Evolutionary conservation across 2,797 vertebrate species (phyloP).

Genomic region (Propithecus deckenii): DNA sequence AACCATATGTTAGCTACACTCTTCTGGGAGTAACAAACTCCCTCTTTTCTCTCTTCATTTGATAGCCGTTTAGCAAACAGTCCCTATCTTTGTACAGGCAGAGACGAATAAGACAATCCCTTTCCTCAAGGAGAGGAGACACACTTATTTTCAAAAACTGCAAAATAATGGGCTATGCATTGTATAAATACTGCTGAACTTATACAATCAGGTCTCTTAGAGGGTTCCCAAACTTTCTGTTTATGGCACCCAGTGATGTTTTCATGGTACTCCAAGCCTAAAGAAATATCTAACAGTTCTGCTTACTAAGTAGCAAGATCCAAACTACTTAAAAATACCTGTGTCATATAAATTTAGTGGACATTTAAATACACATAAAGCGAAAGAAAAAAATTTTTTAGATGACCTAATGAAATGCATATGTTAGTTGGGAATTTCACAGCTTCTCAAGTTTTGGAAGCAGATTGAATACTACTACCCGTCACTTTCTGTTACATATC

Average conservation of each 20-base stretch:
- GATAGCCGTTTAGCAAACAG: not conserved
- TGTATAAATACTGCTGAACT: not conserved
- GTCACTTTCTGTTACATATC: not conserved
- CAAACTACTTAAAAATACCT: not conserved
- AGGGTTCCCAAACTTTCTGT: not conserved
- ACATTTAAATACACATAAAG: not conserved
- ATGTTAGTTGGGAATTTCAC: not conserved
- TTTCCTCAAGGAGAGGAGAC: not conserved
- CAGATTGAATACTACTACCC: not conserved
- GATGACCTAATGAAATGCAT: not conserved
- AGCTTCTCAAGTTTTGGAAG: not conserved
- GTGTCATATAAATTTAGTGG: not conserved
- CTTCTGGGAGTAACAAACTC: not conserved
- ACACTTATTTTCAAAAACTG: not conserved
- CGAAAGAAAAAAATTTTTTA: not conserved
- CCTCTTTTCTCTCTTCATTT: not conserved
- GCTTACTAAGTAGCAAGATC: not conserved
- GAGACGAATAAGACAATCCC: not conserved
- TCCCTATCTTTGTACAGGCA: not conserved
- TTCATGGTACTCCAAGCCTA: not conserved
- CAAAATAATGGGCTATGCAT: not conserved
- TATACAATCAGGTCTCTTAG: not conserved
- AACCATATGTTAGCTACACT: not conserved
- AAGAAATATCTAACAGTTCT: not conserved
- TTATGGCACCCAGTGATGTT: not conserved